Conservation (phyloP, 1,140 invertebrate genomes). For the Andrena cerasifolii region DNA sequence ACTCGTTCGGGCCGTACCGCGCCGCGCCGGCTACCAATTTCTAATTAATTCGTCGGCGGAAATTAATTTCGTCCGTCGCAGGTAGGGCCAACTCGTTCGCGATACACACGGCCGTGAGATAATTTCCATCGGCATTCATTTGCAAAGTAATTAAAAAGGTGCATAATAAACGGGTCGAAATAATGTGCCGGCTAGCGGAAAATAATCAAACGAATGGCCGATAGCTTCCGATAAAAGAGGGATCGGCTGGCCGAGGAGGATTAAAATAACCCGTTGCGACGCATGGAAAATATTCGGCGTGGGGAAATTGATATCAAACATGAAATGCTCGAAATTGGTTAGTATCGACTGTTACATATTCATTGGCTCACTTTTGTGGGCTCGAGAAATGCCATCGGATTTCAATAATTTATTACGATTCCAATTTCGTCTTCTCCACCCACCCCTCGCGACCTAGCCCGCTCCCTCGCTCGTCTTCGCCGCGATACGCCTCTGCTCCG, state of each 20-base stretch:
- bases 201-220: conserved; percentile 37
- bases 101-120: background rate
- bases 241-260: conserved; percentile 27
- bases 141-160: conserved; percentile 47
- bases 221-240: conserved; percentile 40
- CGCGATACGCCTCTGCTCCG: conserved; percentile 33
- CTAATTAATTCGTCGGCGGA: conserved; percentile 16
- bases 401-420: conserved; percentile 66
- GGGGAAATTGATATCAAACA: conserved; percentile 61
- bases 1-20: background rate
- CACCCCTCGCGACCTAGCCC: no score
- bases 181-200: conserved; percentile 18
- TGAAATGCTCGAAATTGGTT: conserved; percentile 57
- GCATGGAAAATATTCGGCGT: conserved; percentile 59
- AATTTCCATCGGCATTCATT: conserved; percentile 41
- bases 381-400: conserved; percentile 40
- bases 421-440: background rate
- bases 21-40: background rate
- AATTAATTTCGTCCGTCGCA: background rate
- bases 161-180: conserved; percentile 24
- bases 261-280: conserved; percentile 51
- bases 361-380: conserved; percentile 30
- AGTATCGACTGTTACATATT: conserved; percentile 63
- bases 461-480: background rate
- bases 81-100: no score